Percentiles rank a stretch among this genome's conserved stretches.
phyloP scores from a whole-genome alignment of 2,888 invertebrate genomes.

The Arctia plantaginis region DNA sequence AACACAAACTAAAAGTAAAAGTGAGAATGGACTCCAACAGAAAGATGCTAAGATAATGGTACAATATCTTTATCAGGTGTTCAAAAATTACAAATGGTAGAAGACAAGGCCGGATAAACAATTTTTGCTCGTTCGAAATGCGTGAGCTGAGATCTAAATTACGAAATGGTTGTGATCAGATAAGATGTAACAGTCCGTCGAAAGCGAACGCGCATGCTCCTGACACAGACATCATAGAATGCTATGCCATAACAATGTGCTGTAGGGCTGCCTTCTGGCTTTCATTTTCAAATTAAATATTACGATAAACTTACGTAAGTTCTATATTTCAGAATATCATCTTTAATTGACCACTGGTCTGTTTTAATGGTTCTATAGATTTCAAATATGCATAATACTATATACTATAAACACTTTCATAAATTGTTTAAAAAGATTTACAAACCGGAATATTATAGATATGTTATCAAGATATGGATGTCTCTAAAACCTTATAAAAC shows the following conservation, averaged over 20 bases:
- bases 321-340: slow-evolving; percentile 4
- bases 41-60: slow-evolving; percentile 62
- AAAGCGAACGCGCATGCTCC: slow-evolving; percentile 68
- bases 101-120: slow-evolving; percentile 72
- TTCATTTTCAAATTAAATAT: slow-evolving; percentile 11
- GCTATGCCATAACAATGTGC: slow-evolving; percentile 46
- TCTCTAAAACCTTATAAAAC: too few relatives aligned
- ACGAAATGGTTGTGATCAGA: slow-evolving; percentile 77
- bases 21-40: slow-evolving; percentile 48
- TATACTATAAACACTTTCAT: neutral
- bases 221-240: slow-evolving; percentile 63
- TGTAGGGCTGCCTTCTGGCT: slow-evolving; percentile 39
- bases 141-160: slow-evolving; percentile 71
- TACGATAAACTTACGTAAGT: slow-evolving; percentile 34
- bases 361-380: neutral
- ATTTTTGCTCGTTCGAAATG: slow-evolving; percentile 67
- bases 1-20: slow-evolving; percentile 61
- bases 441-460: neutral
- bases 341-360: neutral
- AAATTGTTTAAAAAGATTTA: neutral
- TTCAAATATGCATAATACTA: neutral
- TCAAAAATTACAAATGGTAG: slow-evolving; percentile 69
- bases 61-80: slow-evolving; percentile 69
- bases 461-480: neutral
- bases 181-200: slow-evolving; percentile 69